Conservation (phyloP, 2,888 invertebrate species). For the Eumerus sabulonum region DNA sequence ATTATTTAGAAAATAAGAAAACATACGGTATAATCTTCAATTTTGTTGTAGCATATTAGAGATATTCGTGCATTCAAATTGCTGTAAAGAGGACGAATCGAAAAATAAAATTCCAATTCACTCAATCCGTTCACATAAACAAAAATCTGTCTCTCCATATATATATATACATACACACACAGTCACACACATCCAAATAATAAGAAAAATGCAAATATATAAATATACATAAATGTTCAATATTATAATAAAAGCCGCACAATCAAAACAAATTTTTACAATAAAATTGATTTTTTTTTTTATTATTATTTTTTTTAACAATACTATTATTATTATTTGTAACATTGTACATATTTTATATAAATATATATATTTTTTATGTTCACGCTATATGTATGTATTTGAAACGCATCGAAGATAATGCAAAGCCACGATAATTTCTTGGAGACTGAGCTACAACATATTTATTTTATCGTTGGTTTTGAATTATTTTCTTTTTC, state of each 20-base stretch:
- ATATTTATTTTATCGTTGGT: constrained; percentile 77
- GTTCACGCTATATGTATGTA: constrained; percentile 50
- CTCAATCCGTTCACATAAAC: constrained; percentile 67
- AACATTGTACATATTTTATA: constrained; percentile 58
- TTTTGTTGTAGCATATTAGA: constrained; percentile 62
- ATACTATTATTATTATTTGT: constrained; percentile 56
- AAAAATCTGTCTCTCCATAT: constrained; percentile 4
- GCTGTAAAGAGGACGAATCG: constrained; percentile 62
- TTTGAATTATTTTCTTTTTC: constrained; percentile 70
- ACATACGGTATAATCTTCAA: constrained; percentile 61
- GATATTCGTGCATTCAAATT: constrained; percentile 54
- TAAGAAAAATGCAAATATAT: constrained; percentile 50
- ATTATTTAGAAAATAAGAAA: constrained; percentile 68
- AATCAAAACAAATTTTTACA: constrained; percentile 66
- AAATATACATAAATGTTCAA: constrained; percentile 51
- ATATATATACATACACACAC: constrained; percentile 38
- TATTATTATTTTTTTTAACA: constrained; percentile 48
- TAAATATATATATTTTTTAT: constrained; percentile 56
- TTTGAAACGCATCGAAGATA: constrained; percentile 62
- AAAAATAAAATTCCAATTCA: constrained; percentile 51
- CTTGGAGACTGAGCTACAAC: constrained; percentile 79
- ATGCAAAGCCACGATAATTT: constrained; percentile 74
- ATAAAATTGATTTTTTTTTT: constrained; percentile 64
- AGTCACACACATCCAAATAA: constrained; percentile 40
- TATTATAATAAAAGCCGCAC: constrained; percentile 63